Percentiles rank a stretch among this genome's conserved stretches.
Conservation (phyloP, 2,797 vertebrate genomes). For the Eulemur mongoz region DNA sequence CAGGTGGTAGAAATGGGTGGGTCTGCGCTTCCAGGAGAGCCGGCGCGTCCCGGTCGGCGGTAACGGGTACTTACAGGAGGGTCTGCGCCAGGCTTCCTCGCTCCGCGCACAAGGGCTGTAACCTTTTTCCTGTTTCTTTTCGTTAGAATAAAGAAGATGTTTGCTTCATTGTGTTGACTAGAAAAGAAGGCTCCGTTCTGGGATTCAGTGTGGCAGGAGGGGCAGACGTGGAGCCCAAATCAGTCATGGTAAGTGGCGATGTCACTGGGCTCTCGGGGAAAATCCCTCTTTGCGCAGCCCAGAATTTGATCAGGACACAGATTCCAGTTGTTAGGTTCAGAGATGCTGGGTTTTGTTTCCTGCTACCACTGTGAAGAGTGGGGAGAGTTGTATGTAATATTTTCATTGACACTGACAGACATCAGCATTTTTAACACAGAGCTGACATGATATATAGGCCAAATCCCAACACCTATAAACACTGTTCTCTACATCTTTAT, state of each 20-base stretch:
- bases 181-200: slow-evolving; percentile 93
- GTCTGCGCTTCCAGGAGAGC: background rate
- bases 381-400: accelerated
- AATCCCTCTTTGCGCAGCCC: slow-evolving; percentile 30
- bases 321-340: slow-evolving; percentile 27
- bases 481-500: background rate
- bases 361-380: background rate
- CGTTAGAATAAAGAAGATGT: slow-evolving; percentile 89
- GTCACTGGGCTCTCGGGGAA: slow-evolving; percentile 38
- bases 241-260: slow-evolving; percentile 89
- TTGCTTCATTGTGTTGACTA: slow-evolving; percentile 91
- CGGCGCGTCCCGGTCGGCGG: accelerated
- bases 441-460: background rate
- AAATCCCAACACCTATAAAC: background rate
- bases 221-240: slow-evolving; percentile 91
- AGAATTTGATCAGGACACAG: slow-evolving; percentile 54
- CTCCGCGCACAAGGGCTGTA: background rate
- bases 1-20: accelerated
- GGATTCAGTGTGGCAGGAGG: slow-evolving; percentile 96
- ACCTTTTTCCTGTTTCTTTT: slow-evolving; percentile 38
- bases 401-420: background rate
- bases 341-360: background rate
- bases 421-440: background rate
- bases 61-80: background rate
- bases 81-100: background rate